Evolutionary conservation across 2,113 vertebrate species (phyloP), one percentile per base, ranked within the genome.

Genomic region (Bufo bufo): DNA sequence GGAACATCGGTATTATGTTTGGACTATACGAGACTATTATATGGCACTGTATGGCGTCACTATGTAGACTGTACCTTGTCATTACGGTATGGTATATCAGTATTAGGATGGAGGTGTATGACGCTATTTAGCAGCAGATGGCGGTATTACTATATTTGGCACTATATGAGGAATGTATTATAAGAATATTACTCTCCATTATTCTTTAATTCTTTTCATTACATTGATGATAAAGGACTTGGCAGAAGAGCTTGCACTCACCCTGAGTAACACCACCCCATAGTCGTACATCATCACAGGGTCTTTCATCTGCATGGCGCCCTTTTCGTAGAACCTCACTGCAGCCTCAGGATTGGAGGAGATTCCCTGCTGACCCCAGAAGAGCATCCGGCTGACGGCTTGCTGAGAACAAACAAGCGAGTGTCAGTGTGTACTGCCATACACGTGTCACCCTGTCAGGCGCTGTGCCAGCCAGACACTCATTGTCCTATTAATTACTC

Each of bases 341-440:
- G 96, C 96, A 7, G 91, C 92, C 72, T 90, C 90, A 52, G 95
- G 92, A 86, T 96, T 91, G 54, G 93, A 89, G 84, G 93, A 89
- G 20, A 96, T 92, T 5, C 96, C 96, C 89, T 94, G 95, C 92
- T 96, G 95, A 78, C 96, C 96, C 96, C 96, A 96, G 91, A 94
- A 96, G 75, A 96, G 93, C 95, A 96, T 95, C 69, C 94, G 93
- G n/a, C 90, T 94, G 45, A 96, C 59, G 0, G 93, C n/a, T 92
- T 94, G 94, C 95, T 96, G 87, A 16, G 89, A n/a, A 90, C 2
- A 82, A 4, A 82, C 12, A 61, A 63, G 58, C 11, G 74, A 52
- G 52, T 23, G 75, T 23, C 77, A 79, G 77, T 16, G 77, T 52
- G 14, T 3, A 52, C 45, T 9, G 74, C 45, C 17, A 77, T 77